These are phyloP conservation scores for Engystomops pustulosus DNA, from an alignment of 2,113 vertebrate genomes.

Conservation along the genomic window DNA sequence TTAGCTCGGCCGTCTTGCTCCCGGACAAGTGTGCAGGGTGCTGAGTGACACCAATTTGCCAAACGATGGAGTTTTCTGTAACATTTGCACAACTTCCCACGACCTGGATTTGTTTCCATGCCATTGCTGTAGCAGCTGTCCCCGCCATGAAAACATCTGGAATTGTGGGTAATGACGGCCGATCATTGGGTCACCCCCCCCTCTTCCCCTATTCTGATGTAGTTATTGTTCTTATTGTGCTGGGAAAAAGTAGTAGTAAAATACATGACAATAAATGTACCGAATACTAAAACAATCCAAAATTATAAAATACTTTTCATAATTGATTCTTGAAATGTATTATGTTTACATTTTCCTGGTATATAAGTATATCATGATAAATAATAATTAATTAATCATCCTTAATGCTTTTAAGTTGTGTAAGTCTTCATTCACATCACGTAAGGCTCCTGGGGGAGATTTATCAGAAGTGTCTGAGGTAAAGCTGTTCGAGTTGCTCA, in stretches of 20 bases:
- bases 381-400: no score
- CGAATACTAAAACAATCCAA: not conserved
- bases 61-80: constrained; percentile 19
- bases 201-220: not conserved
- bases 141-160: constrained; percentile 26
- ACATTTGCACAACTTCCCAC: constrained; percentile 38
- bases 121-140: constrained; percentile 37
- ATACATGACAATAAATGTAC: not conserved
- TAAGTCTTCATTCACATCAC: no score
- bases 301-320: no score
- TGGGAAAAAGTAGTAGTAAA: not conserved
- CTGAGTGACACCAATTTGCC: constrained; percentile 44
- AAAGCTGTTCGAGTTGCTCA: no score
- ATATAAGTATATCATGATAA: no score
- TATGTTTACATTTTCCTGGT: no score
- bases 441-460: no score
- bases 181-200: not conserved
- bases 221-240: not conserved
- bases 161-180: constrained; percentile 32
- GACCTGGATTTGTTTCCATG: constrained; percentile 36
- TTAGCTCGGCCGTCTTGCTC: not conserved
- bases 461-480: no score
- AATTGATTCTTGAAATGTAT: no score
- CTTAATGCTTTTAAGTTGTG: no score
- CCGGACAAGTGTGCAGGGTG: constrained; percentile 37